Evolutionary conservation across 2,113 vertebrate species (phyloP), one percentile per base, ranked within the genome.

Genomic region (Prionailurus viverrinus): DNA sequence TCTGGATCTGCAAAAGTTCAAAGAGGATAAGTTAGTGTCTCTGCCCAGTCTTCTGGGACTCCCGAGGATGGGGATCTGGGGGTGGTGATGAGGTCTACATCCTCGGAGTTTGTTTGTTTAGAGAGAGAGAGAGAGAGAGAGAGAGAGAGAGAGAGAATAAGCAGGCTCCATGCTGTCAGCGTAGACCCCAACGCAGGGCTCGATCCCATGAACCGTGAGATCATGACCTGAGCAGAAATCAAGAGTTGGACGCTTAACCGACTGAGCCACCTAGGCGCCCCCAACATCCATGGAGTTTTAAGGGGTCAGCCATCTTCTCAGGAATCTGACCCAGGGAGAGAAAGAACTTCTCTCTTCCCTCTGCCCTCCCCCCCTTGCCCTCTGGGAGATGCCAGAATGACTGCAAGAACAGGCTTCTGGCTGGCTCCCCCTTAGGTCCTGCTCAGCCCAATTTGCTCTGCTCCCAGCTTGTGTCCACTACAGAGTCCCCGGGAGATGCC

Each of bases 1-100:
- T 25, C 31, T n/a, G 36, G 91, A 95, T 78, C 98, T 98, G 97
- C 73, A 98, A 97, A 87, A 96, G 16, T 89, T 25, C 93, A 94
- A 89, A 98, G 23, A 93, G 10, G 33, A 18, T 21, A 89, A 25
- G 3, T 98, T 91, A 98, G 82, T 48, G 16, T 89, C 53, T 73
- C 13, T 36, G 1, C 12, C 21, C 39, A n/a, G 31, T 45, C 25
- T 89, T 66, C 18, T 21, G 2, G 12, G 18, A 33, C 61, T 33
- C 15, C 33, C 41, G 13, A 89, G 13, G 31, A 48, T 14, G 45
- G 27, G 15, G 39, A 36, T 65, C 12, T 45, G 65, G 21, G 4
- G 15, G 3, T 82, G n/a, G 9, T 16, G 18, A 19, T 74, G 15
- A 68, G 18, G 16, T n/a, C 45, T 31, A 36, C 33, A 31, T 55